Evolutionary conservation across 2,888 invertebrate species (phyloP), one percentile per base, ranked within the genome.

Genomic region (Eupithecia centaureata): DNA sequence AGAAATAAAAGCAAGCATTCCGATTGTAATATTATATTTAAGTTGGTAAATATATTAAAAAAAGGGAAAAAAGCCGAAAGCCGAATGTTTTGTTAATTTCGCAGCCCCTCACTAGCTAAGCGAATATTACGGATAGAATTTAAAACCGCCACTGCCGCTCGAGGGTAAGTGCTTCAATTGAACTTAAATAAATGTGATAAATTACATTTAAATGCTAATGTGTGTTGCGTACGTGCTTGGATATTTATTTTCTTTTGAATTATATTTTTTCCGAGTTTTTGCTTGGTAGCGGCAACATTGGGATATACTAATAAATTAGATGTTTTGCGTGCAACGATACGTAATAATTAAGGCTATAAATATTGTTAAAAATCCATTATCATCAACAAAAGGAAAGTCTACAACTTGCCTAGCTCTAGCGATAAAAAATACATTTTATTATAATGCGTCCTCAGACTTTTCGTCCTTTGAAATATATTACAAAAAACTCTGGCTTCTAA

Each of bases 101-200:
- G 13, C 28, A 28, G 52, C 61, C 38, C 71, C 33, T 27, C 66
- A 25, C 67, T 66, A 57, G 32, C 52, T 30, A 27, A 51, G 59
- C 35, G 54, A 62, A 62, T 65, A 67, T 65, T 42, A 59, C 58
- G 52, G 32, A 38, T 51, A 63, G 70, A 72, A 72, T 72, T 68
- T 68, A 63, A 63, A 72, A 72, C 15, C 22, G 52, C 38, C 33
- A 35, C 58, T 2, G 56, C n/a, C 47, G 57, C 27, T 32, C 22
- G 10, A 18, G 59, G 28, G 10, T 30, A 47, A 42, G 54, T 28
- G 59, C 51, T 61, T 59, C 18, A 51, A 38, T 52, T 61, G 38
- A 56, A 42, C 25, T 47, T 33, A 57, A 66, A 65, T 56, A 61
- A 65, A 65, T 56, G 42, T 61, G 57, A 28, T 28, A 61, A 61